Base-by-base conservation (phyloP, 2,797 vertebrate species). In the Mareca strepera region DNA sequence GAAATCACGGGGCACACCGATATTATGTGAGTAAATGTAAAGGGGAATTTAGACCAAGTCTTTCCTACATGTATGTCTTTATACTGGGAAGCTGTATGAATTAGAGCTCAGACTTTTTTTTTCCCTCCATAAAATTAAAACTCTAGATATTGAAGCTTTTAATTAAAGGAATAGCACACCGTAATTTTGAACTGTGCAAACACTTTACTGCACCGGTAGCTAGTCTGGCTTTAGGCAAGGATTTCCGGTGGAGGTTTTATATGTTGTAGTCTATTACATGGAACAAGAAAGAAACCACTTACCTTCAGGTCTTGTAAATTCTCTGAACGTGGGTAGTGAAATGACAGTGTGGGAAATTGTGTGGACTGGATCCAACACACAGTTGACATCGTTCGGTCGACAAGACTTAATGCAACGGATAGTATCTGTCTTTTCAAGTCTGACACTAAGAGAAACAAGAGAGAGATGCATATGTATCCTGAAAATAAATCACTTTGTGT, bases 271-370 rank as follows among this genome's bases (percentile, higher is more conserved):
- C 76, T 89, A 37, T 82, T 92, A 82, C 81, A 64, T 31, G 41
- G 73, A 93, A 56, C n/a, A 92, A 93, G 67, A 79, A 94, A 53
- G 37, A 46, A 58, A 55, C n/a, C 59, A 92, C 98, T 95, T 98
- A 99, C 99, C 99, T 97, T 99, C 99, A 41, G 99, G 98, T 66
- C 83, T 98, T 77, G 84, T 97, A 96, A 99, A 99, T 85, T 99
- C 99, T 79, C 99, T 98, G 98, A 98, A 99, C 7, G 99, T 99
- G 75, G 99, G 99, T 96, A 99, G 97, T 2, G 99, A 99, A 97
- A 99, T 98, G 92, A 99, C 99, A 1, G 99, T 99, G 97, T 99
- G 98, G 85, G 99, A 99, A 89, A 99, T 88, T 1, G 99, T 99
- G 91, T 99, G 98, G 31, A 98, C 98, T 1, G 98, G 98, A 96